Percentiles rank a stretch among this genome's conserved stretches.
phyloP scores from a whole-genome alignment of 92 coral and sea anemone genomes.

The Porites lobata region DNA sequence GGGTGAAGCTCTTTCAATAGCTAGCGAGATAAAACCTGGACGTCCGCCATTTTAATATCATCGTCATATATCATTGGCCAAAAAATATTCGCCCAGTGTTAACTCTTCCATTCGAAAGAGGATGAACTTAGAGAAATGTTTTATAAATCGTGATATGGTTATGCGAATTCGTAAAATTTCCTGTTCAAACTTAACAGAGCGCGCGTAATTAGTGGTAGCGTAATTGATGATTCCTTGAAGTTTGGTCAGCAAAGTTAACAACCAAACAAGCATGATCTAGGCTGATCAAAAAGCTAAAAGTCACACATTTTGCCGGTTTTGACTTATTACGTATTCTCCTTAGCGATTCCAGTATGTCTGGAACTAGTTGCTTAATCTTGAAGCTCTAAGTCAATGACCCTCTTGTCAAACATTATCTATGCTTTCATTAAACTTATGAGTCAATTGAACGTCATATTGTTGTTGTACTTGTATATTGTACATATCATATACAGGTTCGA shows the following conservation, averaged over 20 bases:
- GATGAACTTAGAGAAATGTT: neutral
- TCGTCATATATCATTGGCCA: no score
- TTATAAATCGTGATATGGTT: neutral
- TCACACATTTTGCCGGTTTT: neutral
- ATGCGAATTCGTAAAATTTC: neutral
- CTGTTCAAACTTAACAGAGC: neutral
- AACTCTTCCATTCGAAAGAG: neutral
- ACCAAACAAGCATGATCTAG: neutral
- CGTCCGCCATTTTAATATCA: no score
- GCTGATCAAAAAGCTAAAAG: neutral
- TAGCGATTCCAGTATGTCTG: no score
- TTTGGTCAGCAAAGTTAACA: neutral
- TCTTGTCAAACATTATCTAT: neutral
- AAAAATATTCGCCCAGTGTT: neutral
- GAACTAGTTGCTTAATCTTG: neutral
- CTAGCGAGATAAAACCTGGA: no score
- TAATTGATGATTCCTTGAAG: neutral
- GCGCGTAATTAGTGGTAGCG: neutral
- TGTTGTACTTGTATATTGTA: neutral
- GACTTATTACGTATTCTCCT: neutral
- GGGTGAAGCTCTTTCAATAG: neutral
- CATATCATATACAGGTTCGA: neutral
- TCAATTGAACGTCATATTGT: neutral
- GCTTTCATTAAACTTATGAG: neutral
- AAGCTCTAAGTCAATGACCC: neutral